These are phyloP conservation scores for Brachionus manjavacas DNA, from an alignment of 1,140 invertebrate genomes.

Conservation along the genomic window DNA sequence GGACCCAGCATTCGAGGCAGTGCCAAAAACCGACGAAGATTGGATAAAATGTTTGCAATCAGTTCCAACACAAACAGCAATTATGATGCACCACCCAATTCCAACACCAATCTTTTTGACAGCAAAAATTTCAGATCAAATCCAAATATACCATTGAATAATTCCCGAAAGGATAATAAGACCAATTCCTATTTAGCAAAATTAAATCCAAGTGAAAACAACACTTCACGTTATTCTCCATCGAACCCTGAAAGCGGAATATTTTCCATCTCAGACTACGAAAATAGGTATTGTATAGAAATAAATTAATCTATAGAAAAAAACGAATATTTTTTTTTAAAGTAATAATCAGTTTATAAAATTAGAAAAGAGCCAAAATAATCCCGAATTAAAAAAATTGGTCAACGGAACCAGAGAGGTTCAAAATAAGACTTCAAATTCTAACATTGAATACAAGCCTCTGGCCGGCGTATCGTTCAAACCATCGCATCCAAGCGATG, in stretches of 20 bases:
- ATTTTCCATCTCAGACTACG: slow-evolving; percentile 37
- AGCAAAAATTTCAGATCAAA: slow-evolving; percentile 16
- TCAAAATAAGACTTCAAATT: neutral
- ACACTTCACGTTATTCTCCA: slow-evolving; percentile 20
- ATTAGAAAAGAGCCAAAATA: neutral
- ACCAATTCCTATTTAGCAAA: slow-evolving; percentile 17
- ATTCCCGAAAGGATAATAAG: neutral
- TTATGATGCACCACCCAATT: neutral
- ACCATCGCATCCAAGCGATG: slow-evolving; percentile 11
- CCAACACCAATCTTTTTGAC: neutral
- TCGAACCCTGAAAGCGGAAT: slow-evolving; percentile 41
- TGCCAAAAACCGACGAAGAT: slow-evolving; percentile 14
- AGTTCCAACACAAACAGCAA: neutral
- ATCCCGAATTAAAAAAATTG: neutral
- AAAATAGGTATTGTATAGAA: neutral
- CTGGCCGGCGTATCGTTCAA: slow-evolving; percentile 8
- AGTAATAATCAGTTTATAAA: slow-evolving; percentile 24
- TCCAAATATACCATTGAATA: neutral
- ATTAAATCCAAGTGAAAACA: slow-evolving; percentile 13
- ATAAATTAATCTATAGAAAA: neutral
- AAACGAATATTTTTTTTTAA: neutral
- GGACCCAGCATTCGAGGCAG: slow-evolving; percentile 27
- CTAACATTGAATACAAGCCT: slow-evolving; percentile 4
- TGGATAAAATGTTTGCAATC: slow-evolving; percentile 36
- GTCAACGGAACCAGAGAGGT: neutral